Base-by-base conservation (phyloP, 2,113 vertebrate genomes). In the Oophaga pumilio region DNA sequence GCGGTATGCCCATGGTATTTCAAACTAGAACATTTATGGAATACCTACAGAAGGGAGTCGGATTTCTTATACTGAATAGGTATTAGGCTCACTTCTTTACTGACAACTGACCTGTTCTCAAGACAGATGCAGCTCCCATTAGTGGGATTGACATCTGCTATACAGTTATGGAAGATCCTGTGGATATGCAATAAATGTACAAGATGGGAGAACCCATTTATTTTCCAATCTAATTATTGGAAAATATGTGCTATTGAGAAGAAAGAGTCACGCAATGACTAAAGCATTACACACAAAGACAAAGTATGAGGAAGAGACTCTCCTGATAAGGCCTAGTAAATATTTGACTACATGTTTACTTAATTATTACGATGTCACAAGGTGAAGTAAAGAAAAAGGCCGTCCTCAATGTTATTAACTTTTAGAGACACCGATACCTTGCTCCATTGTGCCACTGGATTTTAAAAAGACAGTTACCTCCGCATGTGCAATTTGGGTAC, bases 271-370 rank as follows among this genome's bases (percentile, higher is more conserved):
- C 22, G 4, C 24, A 59, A 59, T 57, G 53, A 78, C 76, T 28
- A 24, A 57, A 4, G 17, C n/a, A 56, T 74, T 74, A 43, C 71
- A 53, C 50, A 78, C 11, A 56, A 5, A 43, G 33, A 43, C 4
- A 81, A 49, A 43, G 52, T 68, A 83, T 53, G 6, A 60, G 83
- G 69, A 74, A 59, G n/a, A n/a, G 26, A 17, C 69, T 14, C 10
- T 59, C 6, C 18, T 56, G 22, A 69, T 71, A 64, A 0, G 33
- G 20, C 15, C 43, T 85, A 57, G 56, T 85, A 76, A 85, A 85
- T 85, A 76, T 74, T 85, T 85, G n/a, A 85, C 83, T 13, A 20
- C 14, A 60, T 85, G 83, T 85, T 85, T 85, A 85, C 69, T 76
- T 76, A 74, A 33, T 28, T n/a, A 33, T 74, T 76, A 56, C 83